Conservation (phyloP, 2,888 invertebrate genomes). For the Lepidonotus clava region DNA sequence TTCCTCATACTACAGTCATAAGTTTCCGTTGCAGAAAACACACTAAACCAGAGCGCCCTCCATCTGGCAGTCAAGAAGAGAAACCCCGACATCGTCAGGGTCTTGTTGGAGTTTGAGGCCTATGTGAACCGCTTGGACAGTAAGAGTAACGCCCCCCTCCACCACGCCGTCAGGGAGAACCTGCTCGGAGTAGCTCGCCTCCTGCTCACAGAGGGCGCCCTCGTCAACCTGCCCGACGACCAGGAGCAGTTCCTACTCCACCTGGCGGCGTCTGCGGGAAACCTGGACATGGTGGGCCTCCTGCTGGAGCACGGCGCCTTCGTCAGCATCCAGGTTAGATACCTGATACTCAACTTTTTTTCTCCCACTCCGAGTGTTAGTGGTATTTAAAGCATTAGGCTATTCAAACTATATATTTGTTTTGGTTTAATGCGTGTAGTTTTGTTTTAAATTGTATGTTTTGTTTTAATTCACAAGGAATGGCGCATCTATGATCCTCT, state of each 20-base stretch:
- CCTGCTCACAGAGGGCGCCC: background rate
- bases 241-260: background rate
- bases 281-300: background rate
- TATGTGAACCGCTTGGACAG: background rate
- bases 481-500: too few species aligned
- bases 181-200: background rate
- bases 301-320: background rate
- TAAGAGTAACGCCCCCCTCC: background rate
- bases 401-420: too few species aligned
- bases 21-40: too few species aligned
- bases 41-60: too few species aligned
- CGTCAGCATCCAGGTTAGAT: background rate
- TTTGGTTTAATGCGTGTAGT: too few species aligned
- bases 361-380: too few species aligned
- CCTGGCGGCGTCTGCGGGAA: background rate
- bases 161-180: background rate
- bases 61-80: background rate
- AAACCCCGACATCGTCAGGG: background rate
- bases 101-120: background rate
- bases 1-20: too few species aligned
- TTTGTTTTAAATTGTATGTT: too few species aligned
- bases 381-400: too few species aligned
- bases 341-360: too few species aligned
- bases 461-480: too few species aligned
- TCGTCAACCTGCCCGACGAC: background rate